phyloP scores from a whole-genome alignment of 35 echinoderm and acorn worm genomes.

The Heliocidaris tuberculata region DNA sequence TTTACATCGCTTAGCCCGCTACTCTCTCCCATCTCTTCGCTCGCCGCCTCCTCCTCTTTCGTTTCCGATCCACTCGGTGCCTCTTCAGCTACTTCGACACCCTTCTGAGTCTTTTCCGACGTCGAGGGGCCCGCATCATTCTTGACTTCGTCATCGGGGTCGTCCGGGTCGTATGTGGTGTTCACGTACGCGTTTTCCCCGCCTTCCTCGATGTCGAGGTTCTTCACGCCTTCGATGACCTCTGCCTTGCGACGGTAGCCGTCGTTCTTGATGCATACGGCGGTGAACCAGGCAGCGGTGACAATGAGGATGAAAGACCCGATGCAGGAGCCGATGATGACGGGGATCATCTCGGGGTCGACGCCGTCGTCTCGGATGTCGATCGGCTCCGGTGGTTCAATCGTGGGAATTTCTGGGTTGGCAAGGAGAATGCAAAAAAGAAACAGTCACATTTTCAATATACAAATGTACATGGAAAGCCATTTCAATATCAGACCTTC shows the following conservation, averaged over 20 bases:
- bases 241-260: background rate
- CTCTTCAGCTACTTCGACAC: background rate
- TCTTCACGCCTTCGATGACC: background rate
- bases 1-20: background rate
- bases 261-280: conserved; percentile 28
- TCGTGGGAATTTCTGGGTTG: background rate
- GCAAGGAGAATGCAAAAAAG: background rate
- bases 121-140: background rate
- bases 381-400: conserved; percentile 22
- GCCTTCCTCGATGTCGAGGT: conserved; percentile 3
- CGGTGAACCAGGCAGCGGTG: conserved; percentile 33
- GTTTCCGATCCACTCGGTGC: background rate
- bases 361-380: conserved; percentile 6
- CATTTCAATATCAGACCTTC: too few species aligned
- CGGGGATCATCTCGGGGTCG: conserved; percentile 22
- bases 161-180: background rate
- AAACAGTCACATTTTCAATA: too few species aligned
- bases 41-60: too few species aligned
- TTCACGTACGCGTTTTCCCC: background rate
- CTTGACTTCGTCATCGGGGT: background rate
- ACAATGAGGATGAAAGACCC: conserved; percentile 41
- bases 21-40: background rate
- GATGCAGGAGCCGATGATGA: conserved; percentile 36
- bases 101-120: background rate
- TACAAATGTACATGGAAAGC: too few species aligned